These are phyloP conservation scores for Meloidogyne exigua DNA, from an alignment of 1,140 invertebrate genomes.

Conservation along the genomic window DNA sequence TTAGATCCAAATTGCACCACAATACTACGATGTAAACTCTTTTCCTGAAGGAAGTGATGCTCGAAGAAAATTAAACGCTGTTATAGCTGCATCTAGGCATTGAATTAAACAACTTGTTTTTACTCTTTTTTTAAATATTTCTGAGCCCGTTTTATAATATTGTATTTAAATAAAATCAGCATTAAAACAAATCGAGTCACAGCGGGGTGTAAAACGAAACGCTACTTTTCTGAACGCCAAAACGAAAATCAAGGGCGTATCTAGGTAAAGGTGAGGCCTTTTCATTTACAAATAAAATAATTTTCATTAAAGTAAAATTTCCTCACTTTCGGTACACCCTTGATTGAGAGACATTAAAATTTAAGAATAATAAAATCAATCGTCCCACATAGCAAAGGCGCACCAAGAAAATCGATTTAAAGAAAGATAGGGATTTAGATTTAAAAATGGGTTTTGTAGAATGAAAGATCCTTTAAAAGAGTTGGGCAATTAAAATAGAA, in stretches of 20 bases:
- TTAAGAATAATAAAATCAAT: not conserved
- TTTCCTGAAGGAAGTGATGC: constrained; percentile 92
- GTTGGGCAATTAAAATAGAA: not conserved
- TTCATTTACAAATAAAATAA: not conserved
- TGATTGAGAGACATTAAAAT: constrained; percentile 2
- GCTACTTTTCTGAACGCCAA: not conserved
- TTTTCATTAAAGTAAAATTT: too few relatives aligned
- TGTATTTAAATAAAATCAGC: not conserved
- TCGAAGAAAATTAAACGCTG: constrained; percentile 74
- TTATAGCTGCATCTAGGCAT: constrained; percentile 19
- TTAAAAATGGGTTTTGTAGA: not conserved
- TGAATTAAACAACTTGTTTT: not conserved
- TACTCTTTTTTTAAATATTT: not conserved
- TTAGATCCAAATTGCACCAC: constrained; percentile 86
- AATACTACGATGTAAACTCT: constrained; percentile 95
- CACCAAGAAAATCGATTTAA: not conserved
- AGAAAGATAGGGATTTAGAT: not conserved
- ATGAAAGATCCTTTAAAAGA: not conserved
- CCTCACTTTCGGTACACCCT: not conserved
- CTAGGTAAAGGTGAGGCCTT: not conserved
- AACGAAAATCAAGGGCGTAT: not conserved
- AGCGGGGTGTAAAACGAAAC: not conserved
- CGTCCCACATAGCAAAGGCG: not conserved
- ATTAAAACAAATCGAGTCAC: constrained; percentile 4
- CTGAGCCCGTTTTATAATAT: not conserved